phyloP scores from a whole-genome alignment of 2,797 vertebrate species.

The Diglossa cyanea region DNA sequence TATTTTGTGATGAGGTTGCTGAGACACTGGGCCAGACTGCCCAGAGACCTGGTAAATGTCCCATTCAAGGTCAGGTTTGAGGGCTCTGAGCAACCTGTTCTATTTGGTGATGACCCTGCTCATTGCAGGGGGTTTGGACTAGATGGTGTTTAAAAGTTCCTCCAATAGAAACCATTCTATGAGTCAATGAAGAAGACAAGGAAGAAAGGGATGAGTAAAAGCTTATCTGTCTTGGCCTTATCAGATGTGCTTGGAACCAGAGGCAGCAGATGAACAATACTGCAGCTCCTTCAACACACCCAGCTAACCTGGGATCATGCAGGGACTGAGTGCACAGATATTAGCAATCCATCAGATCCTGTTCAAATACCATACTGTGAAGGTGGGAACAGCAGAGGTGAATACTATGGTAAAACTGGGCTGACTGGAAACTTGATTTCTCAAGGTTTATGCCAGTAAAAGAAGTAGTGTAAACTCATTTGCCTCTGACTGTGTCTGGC shows the following conservation, averaged over 20 bases:
- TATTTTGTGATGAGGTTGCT: neutral
- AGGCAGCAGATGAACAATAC: rapidly evolving
- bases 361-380: neutral
- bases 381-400: neutral
- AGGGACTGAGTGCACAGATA: neutral
- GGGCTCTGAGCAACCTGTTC: neutral
- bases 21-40: neutral
- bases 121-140: neutral
- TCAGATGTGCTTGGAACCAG: neutral
- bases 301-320: neutral
- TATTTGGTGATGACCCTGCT: neutral
- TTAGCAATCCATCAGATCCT: neutral
- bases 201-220: neutral
- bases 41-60: neutral
- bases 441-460: neutral
- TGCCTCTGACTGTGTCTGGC: neutral
- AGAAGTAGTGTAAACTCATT: neutral
- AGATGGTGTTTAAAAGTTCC: neutral
- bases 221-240: neutral
- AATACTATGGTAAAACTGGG: neutral
- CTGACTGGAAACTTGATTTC: neutral
- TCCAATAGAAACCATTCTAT: neutral
- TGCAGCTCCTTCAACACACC: neutral
- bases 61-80: neutral
- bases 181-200: neutral